Percentiles rank a stretch among this genome's conserved stretches.
phyloP scores from a whole-genome alignment of 2,797 vertebrate species.

The Gymnothorax reevesii region DNA sequence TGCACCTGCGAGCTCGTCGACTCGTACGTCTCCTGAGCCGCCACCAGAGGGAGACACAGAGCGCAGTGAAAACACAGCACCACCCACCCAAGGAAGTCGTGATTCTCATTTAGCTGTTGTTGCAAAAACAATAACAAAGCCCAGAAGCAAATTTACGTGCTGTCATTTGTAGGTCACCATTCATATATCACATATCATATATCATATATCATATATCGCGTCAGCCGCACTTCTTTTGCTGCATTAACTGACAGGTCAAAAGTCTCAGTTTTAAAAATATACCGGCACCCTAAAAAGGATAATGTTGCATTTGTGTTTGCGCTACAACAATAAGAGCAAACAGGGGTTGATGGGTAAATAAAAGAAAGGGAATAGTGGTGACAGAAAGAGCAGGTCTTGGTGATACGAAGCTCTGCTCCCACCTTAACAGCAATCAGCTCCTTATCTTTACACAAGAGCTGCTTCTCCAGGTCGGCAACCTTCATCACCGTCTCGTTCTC shows the following conservation, averaged over 20 bases:
- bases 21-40: slow-evolving; percentile 85
- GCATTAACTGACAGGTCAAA: neutral
- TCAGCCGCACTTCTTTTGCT: too few species aligned
- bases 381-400: neutral
- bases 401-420: slow-evolving; percentile 25
- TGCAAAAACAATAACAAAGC: too few species aligned
- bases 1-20: slow-evolving; percentile 86
- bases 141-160: too few species aligned
- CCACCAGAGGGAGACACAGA: slow-evolving; percentile 20
- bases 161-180: too few species aligned
- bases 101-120: too few species aligned
- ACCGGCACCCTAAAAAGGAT: neutral
- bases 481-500: slow-evolving; percentile 97
- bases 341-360: neutral
- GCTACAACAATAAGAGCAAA: neutral
- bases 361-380: neutral
- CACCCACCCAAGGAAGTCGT: neutral
- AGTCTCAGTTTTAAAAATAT: neutral
- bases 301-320: neutral
- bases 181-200: too few species aligned
- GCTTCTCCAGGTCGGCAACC: slow-evolving; percentile 95
- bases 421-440: slow-evolving; percentile 91
- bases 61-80: neutral
- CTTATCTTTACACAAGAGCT: slow-evolving; percentile 91
- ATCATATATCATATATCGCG: too few species aligned